phyloP scores from a whole-genome alignment of 2,113 vertebrate genomes.

The Nyctereutes procyonoides region DNA sequence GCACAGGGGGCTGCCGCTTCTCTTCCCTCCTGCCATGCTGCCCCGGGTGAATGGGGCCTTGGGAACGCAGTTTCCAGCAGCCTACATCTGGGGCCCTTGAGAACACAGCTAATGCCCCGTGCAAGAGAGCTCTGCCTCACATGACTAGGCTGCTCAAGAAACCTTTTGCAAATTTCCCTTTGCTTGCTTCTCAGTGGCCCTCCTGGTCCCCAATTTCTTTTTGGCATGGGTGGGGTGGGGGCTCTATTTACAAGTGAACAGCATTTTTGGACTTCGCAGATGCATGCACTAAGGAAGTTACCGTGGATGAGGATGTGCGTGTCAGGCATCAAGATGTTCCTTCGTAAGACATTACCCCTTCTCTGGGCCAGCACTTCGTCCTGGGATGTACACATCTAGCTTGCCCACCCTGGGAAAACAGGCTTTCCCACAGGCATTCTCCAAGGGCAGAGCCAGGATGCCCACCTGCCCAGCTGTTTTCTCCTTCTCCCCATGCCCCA shows the following conservation, averaged over 20 bases:
- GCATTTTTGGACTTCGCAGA: neutral
- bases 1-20: neutral
- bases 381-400: neutral
- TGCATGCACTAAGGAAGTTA: neutral
- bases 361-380: neutral
- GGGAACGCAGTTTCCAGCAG: neutral
- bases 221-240: neutral
- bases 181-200: neutral
- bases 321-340: too few species aligned
- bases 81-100: neutral
- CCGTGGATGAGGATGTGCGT: too few species aligned
- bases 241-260: neutral
- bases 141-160: neutral
- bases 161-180: neutral
- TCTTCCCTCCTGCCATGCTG: neutral
- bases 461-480: neutral
- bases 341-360: neutral
- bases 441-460: neutral
- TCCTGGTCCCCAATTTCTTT: neutral
- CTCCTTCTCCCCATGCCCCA: neutral
- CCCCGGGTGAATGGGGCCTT: accelerated
- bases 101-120: accelerated
- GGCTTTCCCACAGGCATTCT: neutral
- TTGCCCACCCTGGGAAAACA: neutral
- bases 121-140: neutral